These are phyloP conservation scores for Eubasilissa splendida DNA, from an alignment of 2,888 invertebrate genomes.

Conservation along the genomic window DNA sequence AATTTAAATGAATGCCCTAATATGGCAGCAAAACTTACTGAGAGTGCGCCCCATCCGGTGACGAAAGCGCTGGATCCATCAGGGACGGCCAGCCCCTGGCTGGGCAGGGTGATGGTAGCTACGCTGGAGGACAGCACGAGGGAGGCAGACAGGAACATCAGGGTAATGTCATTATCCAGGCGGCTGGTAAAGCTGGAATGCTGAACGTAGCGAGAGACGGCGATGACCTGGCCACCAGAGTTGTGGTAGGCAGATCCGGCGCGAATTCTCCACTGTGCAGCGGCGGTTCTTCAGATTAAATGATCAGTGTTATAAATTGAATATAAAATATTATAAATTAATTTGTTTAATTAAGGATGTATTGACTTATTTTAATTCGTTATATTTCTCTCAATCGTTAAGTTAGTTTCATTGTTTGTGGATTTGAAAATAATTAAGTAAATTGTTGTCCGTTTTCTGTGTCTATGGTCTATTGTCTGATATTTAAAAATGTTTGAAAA, in stretches of 20 bases:
- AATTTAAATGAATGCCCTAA: too few species aligned
- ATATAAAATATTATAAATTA: too few species aligned
- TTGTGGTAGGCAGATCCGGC: slow-evolving; percentile 55
- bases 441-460: too few species aligned
- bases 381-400: too few species aligned
- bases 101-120: slow-evolving; percentile 62
- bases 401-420: too few species aligned
- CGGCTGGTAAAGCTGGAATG: slow-evolving; percentile 63
- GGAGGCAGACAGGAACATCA: slow-evolving; percentile 62
- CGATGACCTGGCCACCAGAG: slow-evolving; percentile 59
- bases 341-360: too few species aligned
- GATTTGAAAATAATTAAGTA: too few species aligned
- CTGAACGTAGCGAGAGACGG: slow-evolving; percentile 61
- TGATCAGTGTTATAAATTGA: too few species aligned
- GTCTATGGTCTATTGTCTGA: too few species aligned
- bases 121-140: slow-evolving; percentile 62
- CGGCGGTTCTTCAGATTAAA: slow-evolving; percentile 22
- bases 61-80: slow-evolving; percentile 66
- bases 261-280: slow-evolving; percentile 36
- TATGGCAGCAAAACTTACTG: slow-evolving; percentile 60
- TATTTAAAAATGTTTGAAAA: too few species aligned
- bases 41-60: slow-evolving; percentile 67
- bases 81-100: slow-evolving; percentile 61
- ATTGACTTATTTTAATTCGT: too few species aligned
- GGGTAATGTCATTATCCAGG: slow-evolving; percentile 66